These are phyloP conservation scores for Acleris holmiana DNA, from an alignment of 2,888 invertebrate genomes.

Conservation along the genomic window DNA sequence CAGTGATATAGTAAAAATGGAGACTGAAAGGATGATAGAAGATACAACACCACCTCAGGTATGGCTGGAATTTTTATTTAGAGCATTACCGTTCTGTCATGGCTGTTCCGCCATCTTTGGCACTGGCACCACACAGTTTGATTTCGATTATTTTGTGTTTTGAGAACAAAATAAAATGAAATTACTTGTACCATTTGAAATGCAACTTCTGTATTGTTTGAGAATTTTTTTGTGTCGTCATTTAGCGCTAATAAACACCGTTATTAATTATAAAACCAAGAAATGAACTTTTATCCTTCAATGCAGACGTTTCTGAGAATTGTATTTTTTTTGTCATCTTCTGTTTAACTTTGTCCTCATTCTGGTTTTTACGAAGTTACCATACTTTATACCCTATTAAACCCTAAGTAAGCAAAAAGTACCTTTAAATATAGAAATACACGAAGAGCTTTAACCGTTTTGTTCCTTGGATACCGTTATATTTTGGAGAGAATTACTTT, in stretches of 20 bases:
- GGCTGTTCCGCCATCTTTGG: conserved; percentile 78
- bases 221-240: neutral
- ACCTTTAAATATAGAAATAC: neutral
- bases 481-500: conserved; percentile 12
- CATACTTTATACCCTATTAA: neutral
- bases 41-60: conserved; percentile 84
- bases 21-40: conserved; percentile 95
- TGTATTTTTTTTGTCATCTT: conserved; percentile 32
- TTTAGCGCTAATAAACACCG: no score
- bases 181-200: conserved; percentile 9
- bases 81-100: conserved; percentile 74
- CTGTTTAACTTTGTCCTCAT: conserved; percentile 24
- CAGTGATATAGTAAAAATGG: conserved; percentile 92
- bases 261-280: neutral
- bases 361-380: neutral
- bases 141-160: conserved; percentile 61
- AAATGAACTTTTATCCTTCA: conserved; percentile 53
- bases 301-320: conserved; percentile 57
- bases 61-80: conserved; percentile 60
- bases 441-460: neutral
- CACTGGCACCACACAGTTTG: conserved; percentile 60
- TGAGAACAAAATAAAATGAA: conserved; percentile 43
- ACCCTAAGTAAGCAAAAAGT: neutral
- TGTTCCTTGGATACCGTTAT: conserved; percentile 25
- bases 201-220: conserved; percentile 1